phyloP scores from a whole-genome alignment of 2,888 invertebrate genomes.

The Sympetrum striolatum region DNA sequence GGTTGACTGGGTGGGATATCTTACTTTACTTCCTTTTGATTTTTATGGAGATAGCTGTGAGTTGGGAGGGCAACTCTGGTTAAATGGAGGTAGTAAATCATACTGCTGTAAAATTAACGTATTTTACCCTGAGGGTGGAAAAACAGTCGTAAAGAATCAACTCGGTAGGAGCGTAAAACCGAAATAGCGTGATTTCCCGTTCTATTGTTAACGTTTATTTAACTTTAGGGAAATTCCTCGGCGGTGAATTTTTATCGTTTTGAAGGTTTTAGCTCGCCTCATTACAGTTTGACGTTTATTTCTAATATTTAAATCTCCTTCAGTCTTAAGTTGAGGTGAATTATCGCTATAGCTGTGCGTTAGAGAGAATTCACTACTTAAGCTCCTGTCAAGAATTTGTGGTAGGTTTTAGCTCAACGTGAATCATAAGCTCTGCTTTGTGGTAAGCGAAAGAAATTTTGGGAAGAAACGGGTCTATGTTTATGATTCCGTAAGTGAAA shows the following conservation, averaged over 20 bases:
- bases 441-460: too few relatives aligned
- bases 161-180: background rate
- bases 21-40: background rate
- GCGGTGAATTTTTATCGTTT: background rate
- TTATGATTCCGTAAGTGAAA: too few relatives aligned
- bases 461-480: too few relatives aligned
- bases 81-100: background rate
- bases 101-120: background rate
- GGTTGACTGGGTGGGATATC: background rate
- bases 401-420: too few relatives aligned
- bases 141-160: background rate
- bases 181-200: background rate
- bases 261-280: background rate
- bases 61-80: background rate
- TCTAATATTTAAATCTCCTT: background rate
- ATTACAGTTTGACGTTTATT: background rate
- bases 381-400: too few relatives aligned
- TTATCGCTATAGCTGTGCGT: too few relatives aligned
- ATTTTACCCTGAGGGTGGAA: background rate
- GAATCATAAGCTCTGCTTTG: too few relatives aligned
- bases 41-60: background rate
- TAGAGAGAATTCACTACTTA: too few relatives aligned
- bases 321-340: too few relatives aligned
- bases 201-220: background rate
- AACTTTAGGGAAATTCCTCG: background rate